Conservation (phyloP, 30 jellyfish, hydroid and myxozoan genomes). For the Cassiopea andromeda region DNA sequence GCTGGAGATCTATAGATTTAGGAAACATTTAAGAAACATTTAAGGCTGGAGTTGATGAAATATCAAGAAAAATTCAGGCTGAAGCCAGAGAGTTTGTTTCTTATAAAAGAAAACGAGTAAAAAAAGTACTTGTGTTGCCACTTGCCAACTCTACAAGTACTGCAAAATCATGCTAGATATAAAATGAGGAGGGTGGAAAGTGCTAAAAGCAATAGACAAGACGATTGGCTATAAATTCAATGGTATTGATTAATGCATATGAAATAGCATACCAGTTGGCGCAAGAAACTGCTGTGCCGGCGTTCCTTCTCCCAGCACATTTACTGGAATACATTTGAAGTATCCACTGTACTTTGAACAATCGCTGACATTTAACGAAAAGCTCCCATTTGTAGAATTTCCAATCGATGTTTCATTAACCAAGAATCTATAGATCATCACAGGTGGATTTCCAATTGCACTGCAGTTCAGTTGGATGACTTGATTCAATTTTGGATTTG, state of each 20-base stretch:
- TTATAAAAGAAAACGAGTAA: background rate
- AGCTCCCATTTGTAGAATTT: slow-evolving; percentile 6
- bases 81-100: too few species aligned
- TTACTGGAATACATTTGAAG: slow-evolving; percentile 41
- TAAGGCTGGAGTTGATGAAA: too few species aligned
- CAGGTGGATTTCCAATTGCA: slow-evolving; percentile 25
- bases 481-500: background rate
- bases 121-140: too few species aligned
- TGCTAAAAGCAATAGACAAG: background rate
- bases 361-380: background rate
- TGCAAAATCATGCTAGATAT: background rate
- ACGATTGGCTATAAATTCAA: background rate
- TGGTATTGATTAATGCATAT: background rate
- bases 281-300: background rate
- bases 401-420: slow-evolving; percentile 18
- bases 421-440: slow-evolving; percentile 15
- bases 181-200: background rate
- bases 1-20: background rate
- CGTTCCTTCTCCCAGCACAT: slow-evolving; percentile 17
- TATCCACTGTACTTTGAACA: slow-evolving; percentile 1
- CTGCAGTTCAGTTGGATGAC: slow-evolving; percentile 9
- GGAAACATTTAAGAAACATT: too few species aligned
- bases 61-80: too few species aligned
- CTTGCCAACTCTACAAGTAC: too few species aligned
- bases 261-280: background rate